Evolutionary conservation across 2,113 vertebrate genomes (phyloP), one percentile per base, ranked within the genome.

Genomic region (Heloderma charlesbogerti): DNA sequence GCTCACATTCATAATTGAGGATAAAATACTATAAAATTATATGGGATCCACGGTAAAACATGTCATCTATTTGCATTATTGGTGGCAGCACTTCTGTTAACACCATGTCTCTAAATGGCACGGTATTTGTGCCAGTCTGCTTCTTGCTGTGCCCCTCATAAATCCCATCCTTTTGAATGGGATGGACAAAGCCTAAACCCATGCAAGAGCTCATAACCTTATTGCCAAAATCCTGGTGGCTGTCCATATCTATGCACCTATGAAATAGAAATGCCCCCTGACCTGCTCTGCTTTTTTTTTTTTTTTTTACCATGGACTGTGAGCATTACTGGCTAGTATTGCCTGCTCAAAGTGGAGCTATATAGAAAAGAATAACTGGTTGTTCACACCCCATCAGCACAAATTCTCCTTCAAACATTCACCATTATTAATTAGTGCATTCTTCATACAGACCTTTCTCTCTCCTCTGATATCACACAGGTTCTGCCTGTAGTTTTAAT

Each of bases 181-280:
- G 54, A 20, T n/a, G 9, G n/a, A 89, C 31, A 79, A 45, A 88
- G 29, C 40, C 74, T 43, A 80, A 81, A 80, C 18, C 16, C 40
- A 74, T 10, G n/a, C 75, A 80, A 43, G 27, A 90, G 43, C 22
- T 43, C 81, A 48, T 72, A 57, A 87, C 6, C n/a, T 16, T 51
- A 37, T 48, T 48, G 34, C n/a, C 67, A 84, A 89, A 75, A 7
- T 94, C 12, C 29, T 80, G 54, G 40, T 43, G 75, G 29, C 16
- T 54, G 91, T 90, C 72, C 87, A 84, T 80, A 90, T 87, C 91
- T 92, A 67, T 90, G 90, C 34, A 7, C 54, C 81, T 60, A 3
- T 84, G 60, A 40, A 69, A 10, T 91, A 89, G 87, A 93, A 92
- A 80, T 83, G 78, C 75, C 87, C 81, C 57, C 86, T 89, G 51